Evolutionary conservation across 1,140 invertebrate species (phyloP), one percentile per base, ranked within the genome.

Genomic region (Myzus persicae): DNA sequence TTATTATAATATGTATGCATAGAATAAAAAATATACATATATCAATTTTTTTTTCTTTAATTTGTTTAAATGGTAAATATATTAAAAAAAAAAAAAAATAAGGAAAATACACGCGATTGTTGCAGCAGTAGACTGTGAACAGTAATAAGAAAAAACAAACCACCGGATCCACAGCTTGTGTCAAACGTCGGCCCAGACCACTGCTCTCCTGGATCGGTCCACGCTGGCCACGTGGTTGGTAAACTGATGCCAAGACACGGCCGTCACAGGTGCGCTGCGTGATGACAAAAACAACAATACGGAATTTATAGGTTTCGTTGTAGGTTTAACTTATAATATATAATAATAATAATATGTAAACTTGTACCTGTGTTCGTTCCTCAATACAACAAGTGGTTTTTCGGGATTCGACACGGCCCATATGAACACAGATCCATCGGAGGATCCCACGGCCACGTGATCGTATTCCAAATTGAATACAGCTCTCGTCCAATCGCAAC

Each of bases 401-500:
- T 96, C 97, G 36, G 97, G 97, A 91, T 95, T 95, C 3, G 87
- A n/a, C 38, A 98, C 96, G 95, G 98, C 98, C 99, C 99, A 99
- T 93, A 99, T 97, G 95, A 97, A 99, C 90, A 99, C 96, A 48
- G 97, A 96, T 36, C 99, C 99, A 95, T 99, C 98, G 1, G 97
- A 96, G 31, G 98, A 98, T 24, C 99, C 99, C 93, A 98, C 98
- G 6, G 98, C 97, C 36, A 99, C 97, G 95, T 98, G 98, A 91
- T 97, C 96, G 8, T 97, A 98, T 95, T 98, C 97, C 40, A 98
- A 98, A 94, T 98, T 99, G 95, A 99, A 99, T 76, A 97, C 97
- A 26, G 98, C 98, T 94, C 99, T 96, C 40, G 98, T 96, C 97
- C 97, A 99, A 96, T 99, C 99, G 95, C 97, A 99, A 54, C 98